A percentile compares a stretch with the other conserved stretches of the same genome.
Evolutionary conservation across 2,113 vertebrate species (phyloP).

Genomic region (Bolborhynchus lineola): DNA sequence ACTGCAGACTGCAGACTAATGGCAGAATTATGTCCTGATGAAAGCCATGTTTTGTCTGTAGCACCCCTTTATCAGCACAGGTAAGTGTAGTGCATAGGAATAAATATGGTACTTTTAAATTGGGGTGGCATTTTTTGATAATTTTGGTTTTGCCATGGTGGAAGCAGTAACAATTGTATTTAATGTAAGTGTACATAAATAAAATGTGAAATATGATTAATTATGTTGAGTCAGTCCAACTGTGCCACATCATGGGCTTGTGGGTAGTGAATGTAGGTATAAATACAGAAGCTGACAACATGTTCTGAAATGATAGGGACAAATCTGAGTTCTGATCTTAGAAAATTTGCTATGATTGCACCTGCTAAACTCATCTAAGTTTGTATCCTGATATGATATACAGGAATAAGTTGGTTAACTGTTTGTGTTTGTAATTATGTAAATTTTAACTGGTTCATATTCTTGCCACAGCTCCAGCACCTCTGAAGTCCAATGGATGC

Average conservation of each 20-base stretch:
- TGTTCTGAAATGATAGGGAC: background rate
- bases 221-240: background rate
- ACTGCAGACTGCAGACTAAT: background rate
- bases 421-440: background rate
- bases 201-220: background rate
- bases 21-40: background rate
- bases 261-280: accelerated
- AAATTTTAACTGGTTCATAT: background rate
- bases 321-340: background rate
- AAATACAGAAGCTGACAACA: background rate
- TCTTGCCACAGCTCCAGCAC: background rate
- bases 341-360: background rate
- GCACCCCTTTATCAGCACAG: background rate
- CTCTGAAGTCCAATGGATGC: background rate
- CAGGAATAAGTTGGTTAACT: background rate
- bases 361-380: background rate
- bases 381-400: background rate
- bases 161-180: background rate
- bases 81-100: background rate
- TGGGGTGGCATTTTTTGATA: background rate
- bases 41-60: background rate
- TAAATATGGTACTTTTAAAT: background rate
- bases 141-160: background rate
- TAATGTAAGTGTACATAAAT: background rate
- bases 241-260: background rate